Conservation (phyloP, 1,140 invertebrate genomes). For the Drosophila guanche region DNA sequence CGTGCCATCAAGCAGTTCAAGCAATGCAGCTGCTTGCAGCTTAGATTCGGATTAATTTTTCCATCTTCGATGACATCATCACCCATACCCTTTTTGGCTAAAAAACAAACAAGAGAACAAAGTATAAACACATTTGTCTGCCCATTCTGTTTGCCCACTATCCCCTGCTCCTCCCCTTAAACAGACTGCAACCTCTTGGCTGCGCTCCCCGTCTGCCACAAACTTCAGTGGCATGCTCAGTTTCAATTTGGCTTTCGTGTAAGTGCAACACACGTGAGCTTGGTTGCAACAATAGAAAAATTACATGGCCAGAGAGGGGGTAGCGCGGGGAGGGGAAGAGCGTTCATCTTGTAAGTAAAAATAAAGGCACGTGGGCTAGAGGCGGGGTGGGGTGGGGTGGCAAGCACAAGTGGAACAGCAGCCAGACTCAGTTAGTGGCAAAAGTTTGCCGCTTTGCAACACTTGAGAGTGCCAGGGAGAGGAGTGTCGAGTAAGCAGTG, state of each 20-base stretch:
- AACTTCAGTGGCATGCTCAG: conserved; percentile 53
- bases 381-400: background rate
- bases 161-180: background rate
- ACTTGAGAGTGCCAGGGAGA: conserved; percentile 42
- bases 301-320: background rate
- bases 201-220: background rate
- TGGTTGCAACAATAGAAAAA: conserved; percentile 49
- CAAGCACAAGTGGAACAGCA: conserved; percentile 21
- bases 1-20: no score
- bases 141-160: background rate
- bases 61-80: no score
- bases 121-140: conserved; percentile 69
- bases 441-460: conserved; percentile 71
- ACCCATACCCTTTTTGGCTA: background rate
- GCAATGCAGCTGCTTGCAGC: no score
- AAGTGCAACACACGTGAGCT: conserved; percentile 24
- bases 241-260: conserved; percentile 72
- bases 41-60: background rate
- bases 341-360: conserved; percentile 51
- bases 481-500: no score
- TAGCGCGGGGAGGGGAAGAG: background rate
- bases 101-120: conserved; percentile 11
- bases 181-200: background rate
- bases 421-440: conserved; percentile 41
- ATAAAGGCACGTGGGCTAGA: background rate